Evolutionary conservation across 1,140 invertebrate genomes (phyloP).

Genomic region (Platyscapa corneri): DNA sequence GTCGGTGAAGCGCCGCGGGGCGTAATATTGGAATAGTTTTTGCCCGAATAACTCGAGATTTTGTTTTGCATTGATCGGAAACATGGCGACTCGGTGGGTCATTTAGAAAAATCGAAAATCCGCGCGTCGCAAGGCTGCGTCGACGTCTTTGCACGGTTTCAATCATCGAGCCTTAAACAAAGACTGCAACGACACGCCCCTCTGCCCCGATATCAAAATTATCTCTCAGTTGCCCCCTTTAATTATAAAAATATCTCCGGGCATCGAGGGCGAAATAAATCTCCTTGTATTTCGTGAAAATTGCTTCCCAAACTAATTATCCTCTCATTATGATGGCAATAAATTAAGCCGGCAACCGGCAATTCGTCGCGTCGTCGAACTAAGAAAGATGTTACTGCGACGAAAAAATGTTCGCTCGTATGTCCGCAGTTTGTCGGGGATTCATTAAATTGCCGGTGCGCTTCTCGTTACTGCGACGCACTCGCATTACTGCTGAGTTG

Average conservation of each 20-base stretch:
- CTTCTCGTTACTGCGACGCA: conserved; percentile 65
- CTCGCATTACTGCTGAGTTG: conserved; percentile 70
- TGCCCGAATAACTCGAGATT: neutral
- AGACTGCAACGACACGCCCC: too few relatives aligned
- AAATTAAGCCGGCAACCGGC: neutral
- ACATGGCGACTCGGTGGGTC: too few relatives aligned
- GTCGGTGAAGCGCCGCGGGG: too few relatives aligned
- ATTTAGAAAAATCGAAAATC: too few relatives aligned
- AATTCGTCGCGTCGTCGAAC: too few relatives aligned
- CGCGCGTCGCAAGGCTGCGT: too few relatives aligned
- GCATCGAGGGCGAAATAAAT: neutral
- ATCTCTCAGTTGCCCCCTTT: neutral
- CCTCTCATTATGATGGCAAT: neutral
- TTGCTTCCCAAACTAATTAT: neutral
- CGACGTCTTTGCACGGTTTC: too few relatives aligned
- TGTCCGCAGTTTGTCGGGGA: neutral
- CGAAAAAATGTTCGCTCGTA: neutral
- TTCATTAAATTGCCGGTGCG: conserved; percentile 53
- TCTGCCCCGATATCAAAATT: neutral
- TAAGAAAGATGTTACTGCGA: neutral
- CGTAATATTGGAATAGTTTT: too few relatives aligned
- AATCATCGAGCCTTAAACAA: too few relatives aligned
- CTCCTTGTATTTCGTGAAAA: neutral
- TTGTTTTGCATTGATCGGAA: too few relatives aligned
- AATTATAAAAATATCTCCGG: neutral